Evolutionary conservation across 2,113 vertebrate species (phyloP).

Genomic region (Dicrurus megarhynchus): DNA sequence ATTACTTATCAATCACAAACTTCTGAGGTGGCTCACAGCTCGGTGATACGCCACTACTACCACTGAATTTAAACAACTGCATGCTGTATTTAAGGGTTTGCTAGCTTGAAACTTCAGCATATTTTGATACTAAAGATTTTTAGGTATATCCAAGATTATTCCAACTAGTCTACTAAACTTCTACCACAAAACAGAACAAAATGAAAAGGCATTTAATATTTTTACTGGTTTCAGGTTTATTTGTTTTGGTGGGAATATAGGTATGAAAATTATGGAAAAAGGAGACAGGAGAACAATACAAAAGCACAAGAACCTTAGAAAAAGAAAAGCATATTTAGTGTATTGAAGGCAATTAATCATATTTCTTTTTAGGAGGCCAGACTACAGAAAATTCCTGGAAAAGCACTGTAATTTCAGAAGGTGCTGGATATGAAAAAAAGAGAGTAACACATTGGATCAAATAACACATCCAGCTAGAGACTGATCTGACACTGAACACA

Average conservation of each 20-base stretch:
- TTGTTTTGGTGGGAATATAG: not conserved
- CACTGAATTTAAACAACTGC: not conserved
- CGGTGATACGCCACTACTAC: not conserved
- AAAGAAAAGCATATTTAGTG: not conserved
- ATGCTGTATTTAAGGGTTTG: not conserved
- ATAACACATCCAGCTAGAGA: not conserved
- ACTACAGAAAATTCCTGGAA: not conserved
- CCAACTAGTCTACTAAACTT: not conserved
- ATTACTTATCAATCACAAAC: not conserved
- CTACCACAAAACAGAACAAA: not conserved
- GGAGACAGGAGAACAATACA: not conserved
- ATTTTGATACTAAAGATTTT: not conserved
- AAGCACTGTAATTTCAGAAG: constrained; percentile 42
- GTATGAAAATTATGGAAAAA: not conserved
- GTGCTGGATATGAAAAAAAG: not conserved
- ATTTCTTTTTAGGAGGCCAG: not conserved
- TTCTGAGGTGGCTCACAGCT: not conserved
- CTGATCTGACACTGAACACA: not conserved
- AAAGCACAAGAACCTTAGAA: not conserved
- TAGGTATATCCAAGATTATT: not conserved
- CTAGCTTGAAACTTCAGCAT: not conserved
- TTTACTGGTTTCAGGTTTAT: not conserved
- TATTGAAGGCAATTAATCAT: not conserved
- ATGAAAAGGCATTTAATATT: not conserved
- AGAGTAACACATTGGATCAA: not conserved